Evolutionary conservation across 2,113 vertebrate species (phyloP).

Genomic region (Gopherus evgoodei): DNA sequence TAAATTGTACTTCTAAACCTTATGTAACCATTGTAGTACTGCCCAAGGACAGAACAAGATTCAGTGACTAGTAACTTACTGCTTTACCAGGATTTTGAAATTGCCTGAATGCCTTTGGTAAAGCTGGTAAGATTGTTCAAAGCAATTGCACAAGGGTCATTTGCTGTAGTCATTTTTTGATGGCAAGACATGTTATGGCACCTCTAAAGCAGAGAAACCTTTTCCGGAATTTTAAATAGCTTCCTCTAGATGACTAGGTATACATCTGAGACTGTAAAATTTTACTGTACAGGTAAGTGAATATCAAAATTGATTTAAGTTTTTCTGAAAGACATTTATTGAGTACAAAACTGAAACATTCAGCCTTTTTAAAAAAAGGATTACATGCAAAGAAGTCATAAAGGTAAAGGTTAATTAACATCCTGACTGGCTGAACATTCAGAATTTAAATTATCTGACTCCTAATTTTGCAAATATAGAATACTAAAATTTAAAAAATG

Average conservation of each 20-base stretch:
- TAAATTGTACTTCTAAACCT: too few species aligned
- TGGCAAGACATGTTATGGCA: not conserved
- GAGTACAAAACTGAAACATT: constrained; percentile 69
- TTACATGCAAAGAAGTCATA: constrained; percentile 53
- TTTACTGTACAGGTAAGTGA: constrained; percentile 61
- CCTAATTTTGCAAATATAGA: constrained; percentile 60
- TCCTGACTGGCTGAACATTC: constrained; percentile 65
- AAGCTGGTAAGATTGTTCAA: not conserved
- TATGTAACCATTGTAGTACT: too few species aligned
- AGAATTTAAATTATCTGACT: constrained; percentile 46
- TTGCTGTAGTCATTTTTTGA: not conserved
- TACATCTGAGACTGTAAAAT: not conserved
- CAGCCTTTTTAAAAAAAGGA: constrained; percentile 62
- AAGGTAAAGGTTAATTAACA: constrained; percentile 35
- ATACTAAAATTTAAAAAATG: constrained; percentile 63
- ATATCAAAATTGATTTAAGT: constrained; percentile 55
- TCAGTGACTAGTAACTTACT: not conserved
- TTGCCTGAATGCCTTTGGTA: not conserved
- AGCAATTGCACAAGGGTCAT: not conserved
- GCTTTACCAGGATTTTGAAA: not conserved
- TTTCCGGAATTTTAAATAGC: not conserved
- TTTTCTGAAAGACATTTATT: constrained; percentile 76
- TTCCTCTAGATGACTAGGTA: constrained; percentile 31
- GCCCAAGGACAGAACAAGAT: not conserved
- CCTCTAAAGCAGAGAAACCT: not conserved